Percentiles rank a stretch among this genome's conserved stretches.
Conservation (phyloP, 2,113 vertebrate genomes). For the Urocynchramus pylzowi region DNA sequence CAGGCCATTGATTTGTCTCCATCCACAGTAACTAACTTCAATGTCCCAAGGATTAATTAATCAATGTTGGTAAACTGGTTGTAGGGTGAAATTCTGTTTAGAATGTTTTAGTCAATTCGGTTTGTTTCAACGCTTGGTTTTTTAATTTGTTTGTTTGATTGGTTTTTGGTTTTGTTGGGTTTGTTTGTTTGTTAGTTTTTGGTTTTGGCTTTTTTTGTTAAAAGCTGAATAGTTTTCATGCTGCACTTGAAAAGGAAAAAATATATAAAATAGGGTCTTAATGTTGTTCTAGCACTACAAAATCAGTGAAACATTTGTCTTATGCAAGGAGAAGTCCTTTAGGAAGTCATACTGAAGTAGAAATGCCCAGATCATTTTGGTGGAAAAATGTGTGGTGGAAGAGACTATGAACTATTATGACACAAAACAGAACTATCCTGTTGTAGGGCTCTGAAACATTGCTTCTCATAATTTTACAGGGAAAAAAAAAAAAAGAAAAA, state of each 20-base stretch:
- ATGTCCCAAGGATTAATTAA: not conserved
- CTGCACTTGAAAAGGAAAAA: not conserved
- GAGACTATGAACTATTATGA: not conserved
- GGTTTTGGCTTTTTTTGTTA: not conserved
- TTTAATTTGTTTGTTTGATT: not conserved
- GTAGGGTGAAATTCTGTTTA: not conserved
- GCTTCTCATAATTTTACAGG: not conserved
- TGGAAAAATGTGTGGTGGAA: not conserved
- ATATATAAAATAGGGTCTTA: not conserved
- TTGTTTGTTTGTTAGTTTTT: not conserved
- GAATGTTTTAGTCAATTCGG: not conserved
- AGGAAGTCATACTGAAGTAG: not conserved
- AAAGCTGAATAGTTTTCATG: not conserved
- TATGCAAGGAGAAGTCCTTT: not conserved
- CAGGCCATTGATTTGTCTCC: not conserved
- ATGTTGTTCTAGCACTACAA: not conserved
- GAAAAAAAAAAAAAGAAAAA: not conserved
- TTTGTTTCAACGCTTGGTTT: not conserved
- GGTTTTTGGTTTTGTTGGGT: not conserved
- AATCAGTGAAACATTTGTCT: not conserved
- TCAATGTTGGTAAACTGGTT: not conserved
- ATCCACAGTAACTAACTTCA: not conserved
- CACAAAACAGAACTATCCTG: rapidly evolving
- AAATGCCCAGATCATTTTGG: not conserved
- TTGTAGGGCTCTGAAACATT: rapidly evolving